Percentiles rank a stretch among this genome's conserved stretches.
phyloP scores from a whole-genome alignment of 1,140 invertebrate genomes.

The Homalodisca vitripennis region DNA sequence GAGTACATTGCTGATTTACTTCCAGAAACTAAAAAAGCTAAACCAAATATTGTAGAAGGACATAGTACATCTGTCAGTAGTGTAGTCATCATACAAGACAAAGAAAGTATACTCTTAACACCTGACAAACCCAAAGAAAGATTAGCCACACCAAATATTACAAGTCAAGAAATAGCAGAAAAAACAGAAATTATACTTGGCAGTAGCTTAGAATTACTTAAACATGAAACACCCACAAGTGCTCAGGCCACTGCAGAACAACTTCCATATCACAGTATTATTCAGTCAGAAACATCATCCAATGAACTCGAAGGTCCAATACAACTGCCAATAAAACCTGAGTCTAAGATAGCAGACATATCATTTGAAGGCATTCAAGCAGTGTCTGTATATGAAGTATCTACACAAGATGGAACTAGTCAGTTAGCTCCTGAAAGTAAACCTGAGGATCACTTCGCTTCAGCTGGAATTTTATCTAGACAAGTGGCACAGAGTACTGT shows the following conservation, averaged over 20 bases:
- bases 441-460: conserved; percentile 43
- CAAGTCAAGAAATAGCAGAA: conserved; percentile 37
- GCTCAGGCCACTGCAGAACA: conserved; percentile 46
- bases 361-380: conserved; percentile 41
- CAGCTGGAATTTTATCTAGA: conserved; percentile 51
- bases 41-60: conserved; percentile 45
- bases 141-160: conserved; percentile 33
- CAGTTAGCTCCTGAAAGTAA: conserved; percentile 29
- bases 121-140: conserved; percentile 37
- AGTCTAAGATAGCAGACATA: conserved; percentile 39
- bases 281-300: conserved; percentile 42
- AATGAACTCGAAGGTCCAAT: conserved; percentile 41
- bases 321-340: conserved; percentile 31
- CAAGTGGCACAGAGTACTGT: conserved; percentile 53
- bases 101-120: conserved; percentile 37
- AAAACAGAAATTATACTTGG: conserved; percentile 47
- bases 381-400: conserved; percentile 41
- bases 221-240: conserved; percentile 37
- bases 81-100: conserved; percentile 42
- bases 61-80: conserved; percentile 48
- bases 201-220: conserved; percentile 44
- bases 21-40: conserved; percentile 49
- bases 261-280: conserved; percentile 45
- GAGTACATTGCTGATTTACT: conserved; percentile 46
- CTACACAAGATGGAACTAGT: conserved; percentile 36